Base-by-base conservation (phyloP, 1,140 invertebrate genomes). In the Physella acuta region DNA sequence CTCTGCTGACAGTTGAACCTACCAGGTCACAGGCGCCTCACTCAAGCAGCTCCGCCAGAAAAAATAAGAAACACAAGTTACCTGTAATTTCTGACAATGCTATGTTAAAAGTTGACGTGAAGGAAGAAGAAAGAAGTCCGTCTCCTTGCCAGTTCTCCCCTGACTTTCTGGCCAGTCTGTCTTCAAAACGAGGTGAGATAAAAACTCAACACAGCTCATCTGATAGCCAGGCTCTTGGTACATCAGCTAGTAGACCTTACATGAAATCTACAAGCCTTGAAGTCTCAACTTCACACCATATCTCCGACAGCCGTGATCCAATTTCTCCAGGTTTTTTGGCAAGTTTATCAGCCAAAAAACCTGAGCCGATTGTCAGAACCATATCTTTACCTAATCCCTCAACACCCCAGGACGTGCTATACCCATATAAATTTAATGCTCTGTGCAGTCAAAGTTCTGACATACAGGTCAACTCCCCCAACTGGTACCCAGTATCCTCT, bases 61-160 rank as follows among this genome's bases (percentile, higher is more conserved):
- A 5, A 20, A 2, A 4, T 20, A 4, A 26, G 39, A 14, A 61
- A 14, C 59, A 26, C 5, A 20, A 61, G 5, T 39, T 36, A 4
- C 51, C n/a, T 49, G n/a, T 28, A 26, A 26, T n/a, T 20, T 8
- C 24, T 3, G 3, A 36, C 34, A n/a, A 37, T 34, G 37, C 1
- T 24, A 60, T 1, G 24, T 26, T 49, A 4, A 30, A 4, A 8
- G 5, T 63, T n/a, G 30, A 63, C 3, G 28, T 30, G 2, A 17
- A 26, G 8, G 26, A 60, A 20, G 39, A 52, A 30, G 39, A 51
- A 1, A 52, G 24, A 49, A 51, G 39, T 51, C 26, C 11, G 2
- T 63, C 61, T 49, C 61, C 61, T 28, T 63, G 26, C 51, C 61
- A 63, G n/a, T 33, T 63, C 11, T 63, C 61, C 11, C 61, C 61